Conservation (phyloP, 2,113 vertebrate genomes). For the Eurypyga helias region DNA sequence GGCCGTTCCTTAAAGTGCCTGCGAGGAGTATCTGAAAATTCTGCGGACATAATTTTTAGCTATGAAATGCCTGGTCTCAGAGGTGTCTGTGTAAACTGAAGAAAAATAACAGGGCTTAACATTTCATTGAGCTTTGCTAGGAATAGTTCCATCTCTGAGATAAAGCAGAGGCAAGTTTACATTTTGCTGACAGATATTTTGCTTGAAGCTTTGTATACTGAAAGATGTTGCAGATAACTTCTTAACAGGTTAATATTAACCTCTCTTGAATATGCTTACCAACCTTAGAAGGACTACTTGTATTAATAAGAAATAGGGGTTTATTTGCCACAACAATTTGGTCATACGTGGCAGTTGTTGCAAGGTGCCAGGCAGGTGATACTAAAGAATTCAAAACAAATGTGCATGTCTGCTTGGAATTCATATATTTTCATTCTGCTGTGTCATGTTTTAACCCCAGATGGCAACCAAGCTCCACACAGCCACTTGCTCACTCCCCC, state of each 20-base stretch:
- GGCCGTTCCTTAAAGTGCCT: neutral
- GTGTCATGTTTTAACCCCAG: too few relatives aligned
- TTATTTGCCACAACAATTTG: neutral
- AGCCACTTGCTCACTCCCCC: too few relatives aligned
- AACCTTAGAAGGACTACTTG: neutral
- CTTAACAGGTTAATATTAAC: neutral
- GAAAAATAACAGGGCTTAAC: neutral
- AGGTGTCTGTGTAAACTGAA: neutral
- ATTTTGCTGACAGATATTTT: neutral
- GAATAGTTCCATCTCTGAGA: neutral
- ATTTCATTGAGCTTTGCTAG: neutral
- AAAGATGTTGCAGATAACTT: neutral
- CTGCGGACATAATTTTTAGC: neutral
- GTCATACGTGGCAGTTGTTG: neutral
- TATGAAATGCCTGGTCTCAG: neutral
- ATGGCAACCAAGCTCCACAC: too few relatives aligned
- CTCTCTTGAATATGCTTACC: neutral
- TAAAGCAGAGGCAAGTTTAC: neutral
- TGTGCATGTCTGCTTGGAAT: neutral
- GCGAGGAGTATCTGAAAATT: neutral
- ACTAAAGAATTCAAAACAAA: neutral
- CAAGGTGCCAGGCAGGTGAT: neutral
- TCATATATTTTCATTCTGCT: neutral
- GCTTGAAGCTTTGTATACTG: neutral
- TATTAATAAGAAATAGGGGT: neutral